phyloP scores from a whole-genome alignment of 1,140 invertebrate species.

The Goniozus legneri region DNA sequence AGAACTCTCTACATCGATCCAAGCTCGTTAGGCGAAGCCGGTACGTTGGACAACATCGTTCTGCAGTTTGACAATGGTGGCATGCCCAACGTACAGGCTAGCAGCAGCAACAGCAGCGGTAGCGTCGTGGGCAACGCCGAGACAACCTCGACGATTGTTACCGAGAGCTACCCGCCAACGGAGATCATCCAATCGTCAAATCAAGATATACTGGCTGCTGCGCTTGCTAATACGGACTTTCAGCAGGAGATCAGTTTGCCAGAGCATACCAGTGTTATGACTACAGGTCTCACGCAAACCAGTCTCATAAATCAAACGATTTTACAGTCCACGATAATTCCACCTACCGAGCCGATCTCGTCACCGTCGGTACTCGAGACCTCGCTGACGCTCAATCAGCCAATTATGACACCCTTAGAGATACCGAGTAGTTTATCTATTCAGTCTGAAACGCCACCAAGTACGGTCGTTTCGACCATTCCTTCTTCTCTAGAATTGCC shows the following conservation, averaged over 20 bases:
- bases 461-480: constrained; percentile 46
- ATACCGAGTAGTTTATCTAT: constrained; percentile 60
- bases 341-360: constrained; percentile 46
- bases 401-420: constrained; percentile 77
- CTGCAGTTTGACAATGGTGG: constrained; percentile 48
- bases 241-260: constrained; percentile 57
- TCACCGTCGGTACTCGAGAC: constrained; percentile 65
- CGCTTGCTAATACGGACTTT: constrained; percentile 72
- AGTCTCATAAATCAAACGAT: constrained; percentile 48
- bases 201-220: constrained; percentile 72
- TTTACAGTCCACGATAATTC: constrained; percentile 45
- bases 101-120: too few relatives aligned
- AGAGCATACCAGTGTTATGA: constrained; percentile 37
- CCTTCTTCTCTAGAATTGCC: constrained; percentile 64
- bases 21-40: constrained; percentile 36
- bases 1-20: constrained; percentile 48
- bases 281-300: constrained; percentile 34
- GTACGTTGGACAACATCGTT: constrained; percentile 49
- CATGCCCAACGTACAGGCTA: constrained; percentile 28
- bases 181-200: constrained; percentile 47
- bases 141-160: constrained; percentile 20
- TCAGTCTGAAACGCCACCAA: constrained; percentile 41
- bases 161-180: constrained; percentile 29
- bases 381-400: constrained; percentile 68
- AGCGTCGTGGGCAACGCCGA: too few relatives aligned